Base-by-base conservation (phyloP, 2,797 vertebrate species). In the Poeciliopsis gracilis region DNA sequence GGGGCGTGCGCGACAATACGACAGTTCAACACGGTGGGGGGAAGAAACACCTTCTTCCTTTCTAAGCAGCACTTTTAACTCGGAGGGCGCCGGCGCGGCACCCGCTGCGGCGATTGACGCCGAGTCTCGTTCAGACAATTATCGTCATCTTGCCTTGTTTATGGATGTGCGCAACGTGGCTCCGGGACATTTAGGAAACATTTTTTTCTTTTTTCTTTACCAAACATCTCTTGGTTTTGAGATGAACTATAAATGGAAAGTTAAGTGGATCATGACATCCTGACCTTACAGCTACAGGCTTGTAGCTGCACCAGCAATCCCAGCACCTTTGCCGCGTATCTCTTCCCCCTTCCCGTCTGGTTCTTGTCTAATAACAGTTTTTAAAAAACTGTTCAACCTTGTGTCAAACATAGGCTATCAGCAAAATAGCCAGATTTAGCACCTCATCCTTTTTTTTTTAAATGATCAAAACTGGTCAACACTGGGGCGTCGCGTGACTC, bases 41-140 rank as follows among this genome's bases (percentile, higher is more conserved):
- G 36, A 69, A 69, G 13, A 43, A 69, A 45, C 76, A 61, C n/a
- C 38, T 18, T 13, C 38, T 23, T 13, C 61, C 28, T 80, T 55
- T 47, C 33, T 51, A 43, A 69, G 38, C 3, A 5, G 33, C 15
- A 2, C 73, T 51, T 86, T 81, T 67, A 80, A 79, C 75, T 72
- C 16, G 4, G 63, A 82, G 72, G 41, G 73, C 78, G 49, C 51
- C 76, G 7, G 49, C 7, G 0, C 16, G 72, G 74, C 46, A 4
- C 38, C 73, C 9, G 1, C 67, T 6, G 76, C 36, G 30, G 53
- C 15, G 57, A 74, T 0, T 1, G 66, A 75, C 46, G 12, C 0
- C 0, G 23, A 66, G 46, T 45, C 23, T n/a, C 63, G 4, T 16
- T 59, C 55, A 36, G 20, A 72, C 46, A 3, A 38, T 78, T 28